Evolutionary conservation across 2,113 vertebrate genomes (phyloP).

Genomic region (Phaethon lepturus): DNA sequence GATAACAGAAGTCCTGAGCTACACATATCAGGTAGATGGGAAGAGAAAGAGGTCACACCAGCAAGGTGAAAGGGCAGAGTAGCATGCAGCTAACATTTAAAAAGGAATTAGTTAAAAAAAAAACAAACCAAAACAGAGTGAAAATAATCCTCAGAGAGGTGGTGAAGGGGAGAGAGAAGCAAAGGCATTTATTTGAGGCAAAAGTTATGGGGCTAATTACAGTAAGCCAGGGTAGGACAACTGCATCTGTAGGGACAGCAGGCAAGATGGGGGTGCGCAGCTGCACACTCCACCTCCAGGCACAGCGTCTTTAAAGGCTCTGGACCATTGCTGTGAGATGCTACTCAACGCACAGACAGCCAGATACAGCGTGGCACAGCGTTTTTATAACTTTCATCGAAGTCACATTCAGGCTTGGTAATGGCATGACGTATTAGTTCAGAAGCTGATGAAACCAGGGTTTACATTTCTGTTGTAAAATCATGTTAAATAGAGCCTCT

Average conservation of each 20-base stretch:
- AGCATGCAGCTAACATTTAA: background rate
- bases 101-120: slow-evolving; percentile 14
- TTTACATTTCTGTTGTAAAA: background rate
- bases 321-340: background rate
- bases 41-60: slow-evolving; percentile 8
- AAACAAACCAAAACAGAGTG: background rate
- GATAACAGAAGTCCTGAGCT: slow-evolving; percentile 41
- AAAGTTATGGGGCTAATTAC: background rate
- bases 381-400: background rate
- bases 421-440: background rate
- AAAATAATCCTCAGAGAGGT: background rate
- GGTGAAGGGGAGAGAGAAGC: background rate
- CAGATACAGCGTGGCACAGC: background rate
- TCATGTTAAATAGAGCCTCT: background rate
- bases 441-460: background rate
- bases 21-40: background rate
- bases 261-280: accelerated
- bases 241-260: background rate
- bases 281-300: background rate
- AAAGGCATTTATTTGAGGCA: background rate
- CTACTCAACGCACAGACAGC: background rate
- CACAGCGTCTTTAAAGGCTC: background rate
- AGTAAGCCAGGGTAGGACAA: background rate
- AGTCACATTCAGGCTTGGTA: background rate
- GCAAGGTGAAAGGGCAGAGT: background rate